Evolutionary conservation across 2,888 invertebrate species (phyloP), one percentile per base, ranked within the genome.

Genomic region (Chymomyza amoena): DNA sequence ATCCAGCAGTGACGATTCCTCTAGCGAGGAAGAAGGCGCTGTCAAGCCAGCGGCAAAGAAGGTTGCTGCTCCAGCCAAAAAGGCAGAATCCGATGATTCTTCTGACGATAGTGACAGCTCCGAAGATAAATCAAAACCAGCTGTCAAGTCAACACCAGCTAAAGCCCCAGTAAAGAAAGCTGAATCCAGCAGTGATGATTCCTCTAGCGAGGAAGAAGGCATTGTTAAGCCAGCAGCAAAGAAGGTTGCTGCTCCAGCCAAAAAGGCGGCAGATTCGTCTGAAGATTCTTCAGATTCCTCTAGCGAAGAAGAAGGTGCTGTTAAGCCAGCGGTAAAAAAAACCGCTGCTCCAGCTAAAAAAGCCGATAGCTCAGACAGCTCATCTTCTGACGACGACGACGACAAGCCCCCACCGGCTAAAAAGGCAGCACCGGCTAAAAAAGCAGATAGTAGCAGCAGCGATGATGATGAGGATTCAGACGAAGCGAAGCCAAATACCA

Each of bases 221-320:
- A 76, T 81, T 7, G 83, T 79, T 6, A 82, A 81, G 20, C 77
- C 87, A 5, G 72, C 73, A 2, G 81, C 80, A 1, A 81, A 88
- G 20, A 86, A 72, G 70, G n/a, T 70, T 16, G 54, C 62, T 6
- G 86, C 90, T 2, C 81, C 78, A 0, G 56, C 67, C 1, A 73
- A 78, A 63, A 92, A 92, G 74, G 88, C 90, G n/a, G n/a, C n/a
- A n/a, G n/a, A n/a, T n/a, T n/a, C 68, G 3, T 45, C 54, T n/a
- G 65, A 79, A 78, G 86, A 86, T 2, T n/a, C n/a, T n/a, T n/a
- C n/a, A n/a, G 88, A 88, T 7, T 85, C 78, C 6, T 84, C 87
- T 18, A 88, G 83, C 68, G 87, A 89, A 0, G 88, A 88, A 20
- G 89, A 88, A 6, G 82, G 82, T 28, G 76, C 81, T 7, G 82